Evolutionary conservation across 2,888 invertebrate genomes (phyloP).

Genomic region (Fragum sueziense): DNA sequence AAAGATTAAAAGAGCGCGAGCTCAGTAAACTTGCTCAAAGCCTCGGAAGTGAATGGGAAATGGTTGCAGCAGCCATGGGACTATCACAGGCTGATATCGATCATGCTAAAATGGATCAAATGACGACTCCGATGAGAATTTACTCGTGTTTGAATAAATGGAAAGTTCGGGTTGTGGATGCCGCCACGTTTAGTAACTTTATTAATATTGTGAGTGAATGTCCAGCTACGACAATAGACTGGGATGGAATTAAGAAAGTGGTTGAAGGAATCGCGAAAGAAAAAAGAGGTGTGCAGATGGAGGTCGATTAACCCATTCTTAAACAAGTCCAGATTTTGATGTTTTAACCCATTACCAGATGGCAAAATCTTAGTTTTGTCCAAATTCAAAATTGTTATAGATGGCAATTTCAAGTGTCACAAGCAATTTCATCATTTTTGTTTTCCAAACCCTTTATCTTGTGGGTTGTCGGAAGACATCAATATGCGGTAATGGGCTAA

Average conservation of each 20-base stretch:
- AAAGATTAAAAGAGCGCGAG: conserved; percentile 44
- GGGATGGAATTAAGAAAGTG: conserved; percentile 38
- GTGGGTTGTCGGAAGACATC: no score
- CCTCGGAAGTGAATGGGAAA: conserved; percentile 50
- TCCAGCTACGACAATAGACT: conserved; percentile 45
- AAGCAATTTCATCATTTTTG: no score
- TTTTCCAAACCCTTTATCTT: no score
- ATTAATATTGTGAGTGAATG: conserved; percentile 30
- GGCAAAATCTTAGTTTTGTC: no score
- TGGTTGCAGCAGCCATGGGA: conserved; percentile 43
- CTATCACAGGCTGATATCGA: conserved; percentile 42
- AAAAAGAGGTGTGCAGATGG: no score
- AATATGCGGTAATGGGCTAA: no score
- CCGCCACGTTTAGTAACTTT: conserved; percentile 41
- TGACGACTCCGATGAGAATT: conserved; percentile 44
- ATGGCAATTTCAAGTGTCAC: no score
- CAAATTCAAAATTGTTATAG: no score
- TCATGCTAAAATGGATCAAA: conserved; percentile 49
- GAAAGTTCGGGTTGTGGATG: conserved; percentile 15
- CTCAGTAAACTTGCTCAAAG: conserved; percentile 53
- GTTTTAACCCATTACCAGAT: no score
- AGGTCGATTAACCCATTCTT: no score
- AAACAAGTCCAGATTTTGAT: no score
- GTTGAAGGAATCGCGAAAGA: conserved; percentile 14
- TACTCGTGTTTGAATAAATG: conserved; percentile 50